Evolutionary conservation across 2,888 invertebrate species (phyloP).

Genomic region (Pristionchus exspectatus): DNA sequence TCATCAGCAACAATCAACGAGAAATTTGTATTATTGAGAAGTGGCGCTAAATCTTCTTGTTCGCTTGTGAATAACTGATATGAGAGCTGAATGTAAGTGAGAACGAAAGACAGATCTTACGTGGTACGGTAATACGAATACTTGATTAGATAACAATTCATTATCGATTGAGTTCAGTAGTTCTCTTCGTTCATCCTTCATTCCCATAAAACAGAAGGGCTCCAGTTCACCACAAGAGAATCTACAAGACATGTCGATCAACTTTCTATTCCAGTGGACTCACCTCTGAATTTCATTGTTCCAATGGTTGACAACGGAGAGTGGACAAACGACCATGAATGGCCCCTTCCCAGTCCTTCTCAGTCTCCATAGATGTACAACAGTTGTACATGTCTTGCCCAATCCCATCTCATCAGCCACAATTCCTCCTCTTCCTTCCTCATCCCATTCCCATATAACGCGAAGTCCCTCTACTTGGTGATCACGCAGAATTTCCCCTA

Average conservation of each 20-base stretch:
- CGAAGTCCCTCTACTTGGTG: conserved; percentile 42
- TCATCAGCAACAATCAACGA: conserved; percentile 57
- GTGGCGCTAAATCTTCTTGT: conserved; percentile 14
- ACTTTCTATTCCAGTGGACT: conserved; percentile 81
- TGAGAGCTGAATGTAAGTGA: not conserved
- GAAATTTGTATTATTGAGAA: conserved; percentile 44
- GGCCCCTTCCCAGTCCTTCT: conserved; percentile 85
- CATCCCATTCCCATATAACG: conserved; percentile 42
- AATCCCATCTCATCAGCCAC: conserved; percentile 99
- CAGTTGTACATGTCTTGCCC: conserved; percentile 97
- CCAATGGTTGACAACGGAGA: conserved; percentile 99
- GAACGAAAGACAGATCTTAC: conserved; percentile 27
- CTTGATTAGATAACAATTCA: conserved; percentile 36
- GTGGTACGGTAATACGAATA: conserved; percentile 57
- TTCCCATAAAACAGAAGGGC: conserved; percentile 53
- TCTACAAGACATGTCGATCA: conserved; percentile 21
- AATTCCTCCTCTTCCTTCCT: conserved; percentile 83
- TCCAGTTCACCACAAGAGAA: conserved; percentile 55
- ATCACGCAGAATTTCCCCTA: conserved; percentile 24
- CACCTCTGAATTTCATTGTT: conserved; percentile 98
- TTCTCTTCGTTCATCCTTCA: conserved; percentile 24
- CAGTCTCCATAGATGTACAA: conserved; percentile 80
- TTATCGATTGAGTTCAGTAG: conserved; percentile 14
- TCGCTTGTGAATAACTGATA: conserved; percentile 43
- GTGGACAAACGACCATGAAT: conserved; percentile 94